Evolutionary conservation across 2,888 invertebrate species (phyloP).

Genomic region (Noctua janthe): DNA sequence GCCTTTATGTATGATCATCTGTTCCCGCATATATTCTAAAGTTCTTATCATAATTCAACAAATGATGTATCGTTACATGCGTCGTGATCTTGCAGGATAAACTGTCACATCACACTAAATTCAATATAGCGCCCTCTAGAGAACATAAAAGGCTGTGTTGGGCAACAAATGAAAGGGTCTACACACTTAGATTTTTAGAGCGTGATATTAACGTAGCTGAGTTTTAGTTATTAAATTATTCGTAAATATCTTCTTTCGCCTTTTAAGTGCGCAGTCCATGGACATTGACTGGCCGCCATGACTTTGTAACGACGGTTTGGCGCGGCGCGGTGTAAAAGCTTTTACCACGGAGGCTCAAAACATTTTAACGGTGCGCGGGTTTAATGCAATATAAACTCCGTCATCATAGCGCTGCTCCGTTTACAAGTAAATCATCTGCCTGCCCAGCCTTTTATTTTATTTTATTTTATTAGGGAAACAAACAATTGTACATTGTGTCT

Average conservation of each 20-base stretch:
- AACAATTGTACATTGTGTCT: too few relatives aligned
- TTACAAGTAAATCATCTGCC: not conserved
- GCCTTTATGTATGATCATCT: too few relatives aligned
- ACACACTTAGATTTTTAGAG: not conserved
- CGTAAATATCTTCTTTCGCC: not conserved
- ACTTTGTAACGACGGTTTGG: not conserved
- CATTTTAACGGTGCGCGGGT: constrained; percentile 27
- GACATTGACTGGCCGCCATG: constrained; percentile 7
- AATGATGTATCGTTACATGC: too few relatives aligned
- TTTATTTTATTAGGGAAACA: too few relatives aligned
- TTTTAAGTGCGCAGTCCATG: not conserved
- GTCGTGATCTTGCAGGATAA: too few relatives aligned
- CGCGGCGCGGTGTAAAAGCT: constrained; percentile 19
- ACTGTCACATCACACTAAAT: too few relatives aligned
- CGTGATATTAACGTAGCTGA: not conserved
- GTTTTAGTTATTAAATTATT: not conserved
- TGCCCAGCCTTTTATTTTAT: too few relatives aligned
- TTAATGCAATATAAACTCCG: constrained; percentile 19
- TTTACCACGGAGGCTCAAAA: constrained; percentile 25
- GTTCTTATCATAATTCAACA: too few relatives aligned
- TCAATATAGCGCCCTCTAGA: too few relatives aligned
- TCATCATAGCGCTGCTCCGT: not conserved
- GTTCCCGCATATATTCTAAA: too few relatives aligned
- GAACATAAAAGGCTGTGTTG: too few relatives aligned
- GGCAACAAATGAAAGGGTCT: too few relatives aligned